Evolutionary conservation across 2,113 vertebrate species (phyloP).

Genomic region (Triplophysa tibetana): DNA sequence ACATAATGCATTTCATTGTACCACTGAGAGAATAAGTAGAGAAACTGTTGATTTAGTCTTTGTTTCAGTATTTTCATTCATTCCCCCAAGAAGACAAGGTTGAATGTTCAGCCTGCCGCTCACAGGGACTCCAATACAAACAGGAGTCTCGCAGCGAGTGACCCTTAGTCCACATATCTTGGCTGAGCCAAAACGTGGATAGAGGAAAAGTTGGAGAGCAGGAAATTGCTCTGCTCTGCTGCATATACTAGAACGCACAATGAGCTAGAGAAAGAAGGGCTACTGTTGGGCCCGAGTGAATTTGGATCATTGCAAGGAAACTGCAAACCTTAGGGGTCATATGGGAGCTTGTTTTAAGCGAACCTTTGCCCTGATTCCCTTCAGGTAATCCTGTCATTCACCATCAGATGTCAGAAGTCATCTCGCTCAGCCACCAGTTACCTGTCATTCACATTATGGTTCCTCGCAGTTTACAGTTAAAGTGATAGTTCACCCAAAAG

Average conservation of each 20-base stretch:
- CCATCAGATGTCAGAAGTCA: conserved; percentile 5
- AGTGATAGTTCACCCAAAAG: too few relatives aligned
- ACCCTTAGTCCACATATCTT: conserved; percentile 62
- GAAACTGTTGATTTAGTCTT: conserved; percentile 80
- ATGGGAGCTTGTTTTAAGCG: background rate
- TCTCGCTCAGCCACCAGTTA: conserved; percentile 8
- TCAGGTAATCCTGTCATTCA: conserved; percentile 27
- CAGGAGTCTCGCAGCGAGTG: conserved; percentile 72
- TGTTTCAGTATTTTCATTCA: conserved; percentile 80
- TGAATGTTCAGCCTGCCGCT: conserved; percentile 62
- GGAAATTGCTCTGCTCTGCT: conserved; percentile 46
- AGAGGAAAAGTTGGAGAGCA: conserved; percentile 26
- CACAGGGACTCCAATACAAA: conserved; percentile 74
- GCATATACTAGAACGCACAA: conserved; percentile 30
- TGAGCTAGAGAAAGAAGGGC: conserved; percentile 10
- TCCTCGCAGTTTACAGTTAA: background rate
- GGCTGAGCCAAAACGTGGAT: conserved; percentile 31
- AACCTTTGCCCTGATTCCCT: conserved; percentile 4
- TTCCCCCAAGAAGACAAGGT: conserved; percentile 65
- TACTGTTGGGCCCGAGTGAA: conserved; percentile 24
- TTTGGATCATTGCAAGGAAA: conserved; percentile 6
- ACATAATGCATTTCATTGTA: conserved; percentile 79
- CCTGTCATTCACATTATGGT: background rate
- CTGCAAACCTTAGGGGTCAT: conserved; percentile 9
- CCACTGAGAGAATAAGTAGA: conserved; percentile 52